These are phyloP conservation scores for Cherax destructor DNA, from an alignment of 1,140 invertebrate genomes.

Conservation along the genomic window DNA sequence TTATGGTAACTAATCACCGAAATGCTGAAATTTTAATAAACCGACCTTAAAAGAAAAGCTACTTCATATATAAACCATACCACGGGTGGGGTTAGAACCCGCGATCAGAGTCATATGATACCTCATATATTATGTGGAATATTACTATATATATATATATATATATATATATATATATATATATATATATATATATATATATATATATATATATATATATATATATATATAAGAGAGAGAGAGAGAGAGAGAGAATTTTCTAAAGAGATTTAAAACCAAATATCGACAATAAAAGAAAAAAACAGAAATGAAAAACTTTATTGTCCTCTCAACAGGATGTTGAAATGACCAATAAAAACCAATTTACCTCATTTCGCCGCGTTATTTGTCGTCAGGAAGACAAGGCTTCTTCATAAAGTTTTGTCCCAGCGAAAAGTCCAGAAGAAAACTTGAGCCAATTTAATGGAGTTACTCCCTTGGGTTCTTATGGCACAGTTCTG, in stretches of 20 bases:
- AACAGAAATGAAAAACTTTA: background rate
- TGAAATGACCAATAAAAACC: background rate
- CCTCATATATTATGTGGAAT: no score
- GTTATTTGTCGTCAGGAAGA: background rate
- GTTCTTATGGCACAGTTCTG: background rate
- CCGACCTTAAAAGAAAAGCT: no score
- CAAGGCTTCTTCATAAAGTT: background rate
- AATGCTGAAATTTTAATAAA: no score
- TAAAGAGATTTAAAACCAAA: background rate
- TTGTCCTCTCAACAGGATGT: background rate
- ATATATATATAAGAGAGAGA: no score
- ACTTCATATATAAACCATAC: no score
- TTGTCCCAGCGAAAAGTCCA: background rate
- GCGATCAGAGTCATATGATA: no score
- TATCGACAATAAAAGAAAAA: background rate
- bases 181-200: no score
- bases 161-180: no score
- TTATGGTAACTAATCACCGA: no score
- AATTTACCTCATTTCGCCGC: background rate
- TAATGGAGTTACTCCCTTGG: background rate
- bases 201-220: no score
- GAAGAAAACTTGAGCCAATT: background rate
- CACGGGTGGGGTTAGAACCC: no score
- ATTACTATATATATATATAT: no score
- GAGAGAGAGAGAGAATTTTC: background rate